These are phyloP conservation scores for Pangasius sanitwongsei DNA, from an alignment of 2,797 vertebrate species.

Conservation along the genomic window DNA sequence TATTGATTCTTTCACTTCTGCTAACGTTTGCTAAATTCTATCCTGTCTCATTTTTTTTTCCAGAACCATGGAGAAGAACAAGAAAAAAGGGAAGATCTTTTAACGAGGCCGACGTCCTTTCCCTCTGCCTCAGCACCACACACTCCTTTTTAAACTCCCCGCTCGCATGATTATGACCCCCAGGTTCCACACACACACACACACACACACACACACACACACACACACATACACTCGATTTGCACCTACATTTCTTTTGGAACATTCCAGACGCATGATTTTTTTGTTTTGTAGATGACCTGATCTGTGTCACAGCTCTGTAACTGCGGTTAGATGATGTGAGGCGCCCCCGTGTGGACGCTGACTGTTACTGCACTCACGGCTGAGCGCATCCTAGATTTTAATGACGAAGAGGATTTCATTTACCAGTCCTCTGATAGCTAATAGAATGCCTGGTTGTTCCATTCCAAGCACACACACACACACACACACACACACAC, in stretches of 20 bases:
- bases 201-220: slow-evolving; percentile 31
- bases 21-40: neutral
- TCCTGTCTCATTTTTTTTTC: neutral
- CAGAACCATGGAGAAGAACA: slow-evolving; percentile 86
- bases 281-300: neutral
- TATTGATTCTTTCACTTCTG: neutral
- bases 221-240: neutral
- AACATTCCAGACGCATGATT: slow-evolving; percentile 5
- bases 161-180: slow-evolving; percentile 58
- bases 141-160: slow-evolving; percentile 53
- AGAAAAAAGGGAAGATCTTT: slow-evolving; percentile 85
- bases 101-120: slow-evolving; percentile 56
- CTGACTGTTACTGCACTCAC: slow-evolving; percentile 13
- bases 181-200: slow-evolving; percentile 44
- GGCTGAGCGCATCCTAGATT: neutral
- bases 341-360: slow-evolving; percentile 25
- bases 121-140: slow-evolving; percentile 46
- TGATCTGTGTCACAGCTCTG: neutral
- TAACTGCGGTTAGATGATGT: neutral
- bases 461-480: neutral
- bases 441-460: neutral
- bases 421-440: neutral
- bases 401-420: slow-evolving; percentile 13
- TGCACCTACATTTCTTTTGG: neutral
- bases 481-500: neutral